Base-by-base conservation (phyloP, 1,140 invertebrate genomes). In the Micrasema minimum region DNA sequence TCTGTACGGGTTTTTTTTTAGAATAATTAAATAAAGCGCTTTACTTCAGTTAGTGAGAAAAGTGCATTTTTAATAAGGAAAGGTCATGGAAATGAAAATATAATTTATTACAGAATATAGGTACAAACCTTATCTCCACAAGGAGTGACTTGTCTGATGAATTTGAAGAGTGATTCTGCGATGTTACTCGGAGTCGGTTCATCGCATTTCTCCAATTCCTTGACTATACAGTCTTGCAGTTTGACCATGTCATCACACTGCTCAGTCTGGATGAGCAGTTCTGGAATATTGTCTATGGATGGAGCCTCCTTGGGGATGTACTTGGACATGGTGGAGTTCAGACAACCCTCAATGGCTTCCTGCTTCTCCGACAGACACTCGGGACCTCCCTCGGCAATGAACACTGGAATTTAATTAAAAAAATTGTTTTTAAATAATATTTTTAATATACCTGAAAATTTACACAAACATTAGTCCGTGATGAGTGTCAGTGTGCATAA, bases 151-250 rank as follows among this genome's bases (percentile, higher is more conserved):
- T 89, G 89, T 46, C 87, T 87, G 0, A 92, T 83, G 68, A 89
- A 93, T 48, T 89, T 90, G 76, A 94, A 91, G 37, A 93, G 83
- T 1, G 91, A 89, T 57, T 93, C 91, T 0, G 92, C 85, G 20
- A 94, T 88, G 76, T 94, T 94, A 20, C 90, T 91, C 0, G 92
- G 90, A 0, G 92, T 93, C 2, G 90, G 90, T 72, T 92, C 88
- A 0, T 80, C 75, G 75, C 93, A 94, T 11, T 82, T 84, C 78
- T 91, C 90, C 69, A 94, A 76, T 26, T 87, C 85, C 1, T 77
- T 77, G 3, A 93, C 87, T 0, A 90, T 82, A 76, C 92, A 94
- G 0, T 65, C 59, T 78, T 92, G 87, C 12, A 93, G 76, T 12
- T 83, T 81, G 0, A 80, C 78, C 68, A 92, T 81, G 71, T 92